A percentile compares a stretch with the other conserved stretches of the same genome.
Evolutionary conservation across 2,888 invertebrate species (phyloP).

Genomic region (Macrosiphum euphorbiae): DNA sequence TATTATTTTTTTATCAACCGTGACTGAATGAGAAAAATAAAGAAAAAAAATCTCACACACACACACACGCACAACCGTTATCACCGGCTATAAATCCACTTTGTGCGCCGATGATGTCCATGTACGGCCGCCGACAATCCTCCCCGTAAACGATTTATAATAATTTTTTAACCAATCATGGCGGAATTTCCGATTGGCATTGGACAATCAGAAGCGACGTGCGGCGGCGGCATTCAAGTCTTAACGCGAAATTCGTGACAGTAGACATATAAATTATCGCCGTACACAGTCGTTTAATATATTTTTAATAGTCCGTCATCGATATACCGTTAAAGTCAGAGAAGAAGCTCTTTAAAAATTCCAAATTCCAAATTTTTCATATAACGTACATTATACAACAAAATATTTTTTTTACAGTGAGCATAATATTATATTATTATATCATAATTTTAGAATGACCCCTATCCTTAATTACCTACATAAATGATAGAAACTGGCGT

Average conservation of each 20-base stretch:
- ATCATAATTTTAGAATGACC: background rate
- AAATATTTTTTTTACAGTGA: background rate
- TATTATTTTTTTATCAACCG: constrained; percentile 39
- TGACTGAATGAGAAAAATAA: constrained; percentile 37
- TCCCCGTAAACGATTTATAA: constrained; percentile 31
- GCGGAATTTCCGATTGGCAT: background rate
- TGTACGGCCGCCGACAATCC: constrained; percentile 37
- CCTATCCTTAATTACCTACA: background rate
- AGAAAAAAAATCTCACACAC: constrained; percentile 6
- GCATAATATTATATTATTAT: background rate
- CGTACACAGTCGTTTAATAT: background rate
- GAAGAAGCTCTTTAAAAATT: background rate
- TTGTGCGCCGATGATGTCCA: constrained; percentile 38
- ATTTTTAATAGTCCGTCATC: background rate
- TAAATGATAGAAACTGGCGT: background rate
- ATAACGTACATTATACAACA: background rate
- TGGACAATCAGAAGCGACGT: background rate
- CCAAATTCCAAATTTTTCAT: background rate
- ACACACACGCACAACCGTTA: constrained; percentile 20
- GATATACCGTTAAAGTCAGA: background rate
- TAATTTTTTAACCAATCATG: constrained; percentile 31
- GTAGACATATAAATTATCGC: background rate
- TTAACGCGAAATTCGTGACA: background rate
- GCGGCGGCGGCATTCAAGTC: background rate
- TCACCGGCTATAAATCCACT: constrained; percentile 49